A percentile compares a stretch with the other conserved stretches of the same genome.
phyloP scores from a whole-genome alignment of 2,797 vertebrate species.

The Podarcis siculus region DNA sequence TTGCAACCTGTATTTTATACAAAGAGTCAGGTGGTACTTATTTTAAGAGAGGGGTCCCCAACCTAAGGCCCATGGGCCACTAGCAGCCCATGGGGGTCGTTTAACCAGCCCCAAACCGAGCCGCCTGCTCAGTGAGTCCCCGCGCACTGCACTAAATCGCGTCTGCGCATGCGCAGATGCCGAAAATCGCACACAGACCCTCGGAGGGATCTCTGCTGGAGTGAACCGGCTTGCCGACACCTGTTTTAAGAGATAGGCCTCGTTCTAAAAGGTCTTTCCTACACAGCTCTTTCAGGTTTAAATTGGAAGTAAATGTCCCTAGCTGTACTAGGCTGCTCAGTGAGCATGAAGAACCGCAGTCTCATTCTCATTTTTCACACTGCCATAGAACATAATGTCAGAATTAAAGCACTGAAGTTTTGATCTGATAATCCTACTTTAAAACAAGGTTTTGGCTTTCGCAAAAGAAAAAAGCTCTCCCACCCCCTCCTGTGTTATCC shows the following conservation, averaged over 20 bases:
- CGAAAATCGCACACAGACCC: no score
- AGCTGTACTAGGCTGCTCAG: background rate
- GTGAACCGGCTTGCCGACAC: no score
- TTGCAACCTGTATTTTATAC: background rate
- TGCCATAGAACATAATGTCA: background rate
- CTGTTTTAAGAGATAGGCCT: background rate
- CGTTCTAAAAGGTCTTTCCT: background rate
- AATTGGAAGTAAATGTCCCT: background rate
- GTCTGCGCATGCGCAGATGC: no score
- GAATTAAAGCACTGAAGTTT: background rate
- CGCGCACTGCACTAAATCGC: fast-evolving
- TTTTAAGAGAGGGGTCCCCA: background rate
- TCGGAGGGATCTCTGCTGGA: no score
- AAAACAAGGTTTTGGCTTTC: background rate
- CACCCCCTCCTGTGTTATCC: background rate
- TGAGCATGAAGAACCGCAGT: background rate
- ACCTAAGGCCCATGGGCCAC: no score
- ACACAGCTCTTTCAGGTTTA: background rate
- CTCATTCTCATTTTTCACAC: background rate
- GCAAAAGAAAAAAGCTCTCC: background rate
- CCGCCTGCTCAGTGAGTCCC: no score
- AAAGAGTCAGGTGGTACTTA: background rate
- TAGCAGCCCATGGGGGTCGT: no score
- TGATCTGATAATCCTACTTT: background rate
- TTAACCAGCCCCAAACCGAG: no score